phyloP scores from a whole-genome alignment of 2,113 vertebrate species.

The Ellobius talpinus region DNA sequence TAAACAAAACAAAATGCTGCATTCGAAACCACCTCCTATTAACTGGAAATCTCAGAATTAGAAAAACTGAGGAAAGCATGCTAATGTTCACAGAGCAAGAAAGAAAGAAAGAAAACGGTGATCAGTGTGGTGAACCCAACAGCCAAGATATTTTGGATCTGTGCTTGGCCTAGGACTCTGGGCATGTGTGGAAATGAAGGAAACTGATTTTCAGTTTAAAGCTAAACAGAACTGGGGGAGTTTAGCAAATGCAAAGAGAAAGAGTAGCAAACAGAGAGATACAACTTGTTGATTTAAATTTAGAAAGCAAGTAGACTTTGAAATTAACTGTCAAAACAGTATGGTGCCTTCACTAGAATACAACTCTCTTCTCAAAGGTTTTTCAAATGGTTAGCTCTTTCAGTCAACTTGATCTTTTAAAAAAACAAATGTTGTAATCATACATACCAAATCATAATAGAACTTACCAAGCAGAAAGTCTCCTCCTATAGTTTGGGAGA shows the following conservation, averaged over 20 bases:
- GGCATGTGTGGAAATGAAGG: neutral
- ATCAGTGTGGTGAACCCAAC: neutral
- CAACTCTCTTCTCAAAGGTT: neutral
- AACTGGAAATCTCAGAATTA: neutral
- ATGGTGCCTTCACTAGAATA: neutral
- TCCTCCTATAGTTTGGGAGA: neutral
- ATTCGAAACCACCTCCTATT: neutral
- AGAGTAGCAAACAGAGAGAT: neutral
- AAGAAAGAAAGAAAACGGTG: neutral
- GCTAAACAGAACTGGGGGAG: neutral
- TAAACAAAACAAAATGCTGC: neutral
- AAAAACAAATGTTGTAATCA: neutral
- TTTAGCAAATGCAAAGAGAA: neutral
- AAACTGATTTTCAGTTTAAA: neutral
- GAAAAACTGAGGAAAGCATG: neutral
- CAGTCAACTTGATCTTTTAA: neutral
- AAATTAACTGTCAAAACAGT: neutral
- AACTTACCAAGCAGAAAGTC: neutral
- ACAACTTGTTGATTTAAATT: neutral
- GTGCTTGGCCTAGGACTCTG: accelerated
- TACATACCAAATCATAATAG: neutral
- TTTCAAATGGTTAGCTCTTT: neutral
- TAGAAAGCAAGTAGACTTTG: neutral
- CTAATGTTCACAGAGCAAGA: neutral
- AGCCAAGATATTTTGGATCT: neutral